Evolutionary conservation across 1,140 invertebrate genomes (phyloP).

Genomic region (Aporrectodea caliginosa): DNA sequence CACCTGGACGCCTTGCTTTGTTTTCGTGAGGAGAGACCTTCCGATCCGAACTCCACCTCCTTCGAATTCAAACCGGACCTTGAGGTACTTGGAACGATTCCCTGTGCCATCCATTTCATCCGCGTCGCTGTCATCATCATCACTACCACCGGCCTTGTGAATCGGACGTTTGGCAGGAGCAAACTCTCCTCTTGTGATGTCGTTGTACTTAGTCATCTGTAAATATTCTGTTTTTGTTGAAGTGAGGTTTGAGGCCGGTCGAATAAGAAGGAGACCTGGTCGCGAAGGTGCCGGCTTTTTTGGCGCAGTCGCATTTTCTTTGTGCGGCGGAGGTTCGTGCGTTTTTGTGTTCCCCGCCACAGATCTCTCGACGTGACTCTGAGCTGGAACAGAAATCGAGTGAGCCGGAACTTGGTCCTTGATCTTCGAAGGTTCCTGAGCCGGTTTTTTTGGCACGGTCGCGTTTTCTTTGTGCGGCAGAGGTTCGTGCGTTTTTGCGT

Average conservation of each 20-base stretch:
- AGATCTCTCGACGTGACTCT: too few species aligned
- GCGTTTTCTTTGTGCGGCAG: too few species aligned
- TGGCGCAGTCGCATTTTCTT: too few species aligned
- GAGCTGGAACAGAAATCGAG: too few species aligned
- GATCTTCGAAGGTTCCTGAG: too few species aligned
- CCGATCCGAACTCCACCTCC: neutral
- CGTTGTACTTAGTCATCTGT: constrained; percentile 10
- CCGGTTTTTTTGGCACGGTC: too few species aligned
- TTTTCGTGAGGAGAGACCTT: constrained; percentile 8
- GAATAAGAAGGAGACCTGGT: neutral
- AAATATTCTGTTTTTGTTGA: neutral
- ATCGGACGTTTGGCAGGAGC: neutral
- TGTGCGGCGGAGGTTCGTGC: too few species aligned
- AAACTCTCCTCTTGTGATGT: constrained; percentile 9
- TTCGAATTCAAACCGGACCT: constrained; percentile 13
- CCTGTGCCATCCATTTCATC: neutral
- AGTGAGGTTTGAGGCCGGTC: neutral
- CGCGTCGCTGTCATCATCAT: neutral
- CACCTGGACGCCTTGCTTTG: constrained; percentile 5
- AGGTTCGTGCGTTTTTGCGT: too few species aligned
- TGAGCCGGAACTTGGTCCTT: too few species aligned
- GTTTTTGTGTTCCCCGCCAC: too few species aligned
- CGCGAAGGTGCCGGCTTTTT: neutral
- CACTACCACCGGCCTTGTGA: neutral
- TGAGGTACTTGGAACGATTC: neutral